A percentile compares a stretch with the other conserved stretches of the same genome.
Conservation (phyloP, 1,140 invertebrate genomes). For the Brachionus rotundiformis region DNA sequence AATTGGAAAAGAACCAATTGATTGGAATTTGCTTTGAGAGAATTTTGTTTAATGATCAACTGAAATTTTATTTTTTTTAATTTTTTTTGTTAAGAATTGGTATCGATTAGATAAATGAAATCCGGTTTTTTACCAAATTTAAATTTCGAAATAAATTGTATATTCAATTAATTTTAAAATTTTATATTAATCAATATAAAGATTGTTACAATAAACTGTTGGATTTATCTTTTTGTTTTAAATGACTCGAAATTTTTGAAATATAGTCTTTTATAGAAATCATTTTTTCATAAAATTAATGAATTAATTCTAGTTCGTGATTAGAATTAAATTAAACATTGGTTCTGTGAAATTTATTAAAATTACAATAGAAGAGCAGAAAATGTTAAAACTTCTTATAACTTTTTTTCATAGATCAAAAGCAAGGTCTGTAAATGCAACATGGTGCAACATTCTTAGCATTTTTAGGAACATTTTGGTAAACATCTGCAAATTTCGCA, state of each 20-base stretch:
- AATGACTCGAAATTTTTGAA: background rate
- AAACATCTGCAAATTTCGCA: too few species aligned
- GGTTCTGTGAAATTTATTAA: too few species aligned
- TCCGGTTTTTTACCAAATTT: background rate
- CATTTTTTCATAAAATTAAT: too few species aligned
- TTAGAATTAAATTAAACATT: too few species aligned
- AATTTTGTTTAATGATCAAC: background rate
- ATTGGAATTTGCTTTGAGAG: constrained; percentile 44
- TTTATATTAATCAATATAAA: background rate
- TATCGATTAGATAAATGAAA: background rate
- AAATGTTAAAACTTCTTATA: too few species aligned
- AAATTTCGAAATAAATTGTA: constrained; percentile 11
- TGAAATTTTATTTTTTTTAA: background rate
- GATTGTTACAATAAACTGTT: background rate
- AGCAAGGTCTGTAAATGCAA: too few species aligned
- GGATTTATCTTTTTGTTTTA: background rate
- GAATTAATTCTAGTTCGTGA: too few species aligned
- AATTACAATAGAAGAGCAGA: too few species aligned
- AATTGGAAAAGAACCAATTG: background rate
- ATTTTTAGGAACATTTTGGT: too few species aligned
- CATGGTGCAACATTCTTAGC: too few species aligned
- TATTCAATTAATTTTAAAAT: background rate
- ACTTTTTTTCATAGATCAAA: too few species aligned
- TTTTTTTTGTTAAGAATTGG: constrained; percentile 6
- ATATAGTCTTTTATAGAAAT: too few species aligned